phyloP scores from a whole-genome alignment of 2,797 vertebrate genomes.

The Remorina albescens region DNA sequence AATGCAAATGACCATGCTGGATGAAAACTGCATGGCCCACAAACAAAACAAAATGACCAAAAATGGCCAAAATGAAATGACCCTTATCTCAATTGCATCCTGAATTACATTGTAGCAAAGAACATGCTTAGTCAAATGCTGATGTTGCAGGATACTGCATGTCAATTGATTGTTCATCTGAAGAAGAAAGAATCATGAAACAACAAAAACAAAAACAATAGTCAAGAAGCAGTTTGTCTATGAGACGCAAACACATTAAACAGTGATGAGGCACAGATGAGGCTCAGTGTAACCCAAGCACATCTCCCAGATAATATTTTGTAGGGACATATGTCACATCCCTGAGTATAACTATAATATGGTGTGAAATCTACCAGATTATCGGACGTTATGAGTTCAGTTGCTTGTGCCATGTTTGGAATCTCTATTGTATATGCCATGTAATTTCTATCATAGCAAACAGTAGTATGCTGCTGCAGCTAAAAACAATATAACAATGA shows the following conservation, averaged over 20 bases:
- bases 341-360: slow-evolving; percentile 10
- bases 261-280: not conserved
- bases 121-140: too few species aligned
- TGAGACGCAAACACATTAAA: not conserved
- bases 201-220: not conserved
- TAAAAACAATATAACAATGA: too few species aligned
- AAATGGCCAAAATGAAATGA: too few species aligned
- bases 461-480: too few species aligned
- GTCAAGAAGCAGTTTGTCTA: too few species aligned
- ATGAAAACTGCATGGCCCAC: not conserved
- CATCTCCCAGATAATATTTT: slow-evolving; percentile 16
- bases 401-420: slow-evolving; percentile 30
- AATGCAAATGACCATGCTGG: not conserved
- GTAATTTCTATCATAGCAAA: not conserved
- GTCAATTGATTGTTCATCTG: too few species aligned
- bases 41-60: too few species aligned
- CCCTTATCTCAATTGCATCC: too few species aligned
- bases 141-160: too few species aligned
- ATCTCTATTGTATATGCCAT: slow-evolving; percentile 39
- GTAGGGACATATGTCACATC: not conserved
- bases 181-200: not conserved
- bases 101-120: too few species aligned
- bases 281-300: slow-evolving; percentile 20
- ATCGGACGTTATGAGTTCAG: not conserved
- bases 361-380: slow-evolving; percentile 2